Evolutionary conservation across 37 sponge, comb jelly and placozoan species (phyloP), one percentile per base, ranked within the genome.

Genomic region (Ianthella basta): DNA sequence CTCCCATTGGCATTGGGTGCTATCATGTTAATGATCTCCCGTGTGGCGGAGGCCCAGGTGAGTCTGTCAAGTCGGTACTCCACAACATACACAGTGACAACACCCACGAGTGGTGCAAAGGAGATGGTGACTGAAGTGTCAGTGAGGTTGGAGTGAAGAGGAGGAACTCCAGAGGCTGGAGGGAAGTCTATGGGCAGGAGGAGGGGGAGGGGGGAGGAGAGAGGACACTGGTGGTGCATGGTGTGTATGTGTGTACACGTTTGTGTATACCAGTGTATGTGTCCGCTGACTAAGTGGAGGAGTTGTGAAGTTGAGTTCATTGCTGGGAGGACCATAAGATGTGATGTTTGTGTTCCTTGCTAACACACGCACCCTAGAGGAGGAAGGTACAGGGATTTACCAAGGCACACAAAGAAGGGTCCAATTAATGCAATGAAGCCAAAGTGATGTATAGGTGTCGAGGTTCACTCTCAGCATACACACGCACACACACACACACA

Each of bases 101-200:
- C 37, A 14, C 78, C 78, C 1, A 24, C 37, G 15, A 75, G 78
- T 41, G 37, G 41, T 12, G 53, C 53, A 25, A 75, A 16, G 44
- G 40, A 13, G 44, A 75, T 75, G 20, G 21, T 18, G 1, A 75
- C 78, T 19, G 78, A 75, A 25, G 78, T 75, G 54, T 75, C 78
- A 6, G 78, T 75, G 54, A 75, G 78, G 5, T 38, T 23, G 1
- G 21, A 14, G 78, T n/a, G 40, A 1, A 14, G 16, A 4, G 78
- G 78, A 1, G 44, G 23, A 1, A 75, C 25, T 20, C 54, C 54
- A 0, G 78, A 44, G 24, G 37, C n/a, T 4, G 78, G 78, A 10
- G 65, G 65, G 65, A 40, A 63, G 65, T 6, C 53, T 57, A 84
- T 1, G 57, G 50, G 3, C 50, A 30, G 8, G 70, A 35, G 70